These are phyloP conservation scores for Nematopogon swammerdamellus DNA, from an alignment of 2,888 invertebrate species.

Conservation along the genomic window DNA sequence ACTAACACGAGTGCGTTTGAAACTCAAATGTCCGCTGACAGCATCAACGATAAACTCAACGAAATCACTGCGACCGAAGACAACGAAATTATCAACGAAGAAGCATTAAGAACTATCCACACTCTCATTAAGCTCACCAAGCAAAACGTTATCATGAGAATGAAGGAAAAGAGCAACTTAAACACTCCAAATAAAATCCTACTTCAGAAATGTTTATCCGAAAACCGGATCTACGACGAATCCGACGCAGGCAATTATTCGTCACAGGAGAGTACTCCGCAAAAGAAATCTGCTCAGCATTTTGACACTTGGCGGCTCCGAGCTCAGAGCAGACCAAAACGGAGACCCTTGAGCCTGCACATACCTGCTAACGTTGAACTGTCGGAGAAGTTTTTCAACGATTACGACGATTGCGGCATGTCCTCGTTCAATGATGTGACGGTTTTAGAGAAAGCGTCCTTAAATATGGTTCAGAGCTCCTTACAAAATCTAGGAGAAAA, in stretches of 20 bases:
- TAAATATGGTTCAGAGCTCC: slow-evolving; percentile 41
- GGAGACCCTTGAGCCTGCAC: slow-evolving; percentile 43
- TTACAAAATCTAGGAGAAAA: slow-evolving; percentile 32
- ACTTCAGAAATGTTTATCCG: slow-evolving; percentile 38
- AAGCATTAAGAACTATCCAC: slow-evolving; percentile 52
- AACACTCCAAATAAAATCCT: slow-evolving; percentile 25
- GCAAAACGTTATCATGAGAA: slow-evolving; percentile 45
- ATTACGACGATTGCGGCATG: slow-evolving; percentile 2
- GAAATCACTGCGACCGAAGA: slow-evolving; percentile 35
- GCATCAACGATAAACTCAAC: slow-evolving; percentile 1
- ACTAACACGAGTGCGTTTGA: no score
- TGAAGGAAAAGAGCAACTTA: slow-evolving; percentile 29
- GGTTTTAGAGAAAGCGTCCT: slow-evolving; percentile 29
- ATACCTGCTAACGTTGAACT: slow-evolving; percentile 38
- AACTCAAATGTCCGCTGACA: neutral
- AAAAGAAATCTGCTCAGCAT: slow-evolving; percentile 29
- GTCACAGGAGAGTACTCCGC: slow-evolving; percentile 37
- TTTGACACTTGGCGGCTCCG: slow-evolving; percentile 46
- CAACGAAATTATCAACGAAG: slow-evolving; percentile 48
- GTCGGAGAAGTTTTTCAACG: slow-evolving; percentile 32
- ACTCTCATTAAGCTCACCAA: slow-evolving; percentile 47
- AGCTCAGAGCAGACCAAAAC: slow-evolving; percentile 24
- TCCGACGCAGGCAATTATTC: slow-evolving; percentile 30
- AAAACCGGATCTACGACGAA: slow-evolving; percentile 37
- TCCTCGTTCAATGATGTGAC: slow-evolving; percentile 16